Conservation (phyloP, 2,797 vertebrate species). For the Alfaro cultratus region DNA sequence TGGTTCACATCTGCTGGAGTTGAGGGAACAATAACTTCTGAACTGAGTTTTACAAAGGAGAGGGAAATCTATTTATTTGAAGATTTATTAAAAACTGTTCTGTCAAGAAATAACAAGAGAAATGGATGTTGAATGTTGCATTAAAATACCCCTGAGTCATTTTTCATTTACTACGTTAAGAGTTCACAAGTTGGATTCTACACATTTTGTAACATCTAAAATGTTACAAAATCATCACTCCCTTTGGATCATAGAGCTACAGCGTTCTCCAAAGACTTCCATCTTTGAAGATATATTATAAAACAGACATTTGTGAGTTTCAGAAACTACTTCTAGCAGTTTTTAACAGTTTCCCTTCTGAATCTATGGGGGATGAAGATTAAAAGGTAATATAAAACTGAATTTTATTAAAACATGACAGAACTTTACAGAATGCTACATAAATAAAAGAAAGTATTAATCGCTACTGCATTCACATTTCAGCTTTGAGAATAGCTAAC, state of each 20-base stretch:
- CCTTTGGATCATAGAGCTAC: no score
- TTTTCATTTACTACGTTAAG: background rate
- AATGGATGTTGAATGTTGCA: background rate
- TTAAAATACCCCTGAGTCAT: background rate
- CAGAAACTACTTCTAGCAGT: background rate
- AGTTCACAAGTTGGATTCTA: background rate
- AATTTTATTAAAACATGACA: background rate
- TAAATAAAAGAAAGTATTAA: background rate
- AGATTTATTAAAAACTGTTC: background rate
- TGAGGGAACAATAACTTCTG: background rate
- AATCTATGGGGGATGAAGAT: background rate
- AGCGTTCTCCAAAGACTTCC: background rate
- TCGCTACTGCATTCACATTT: background rate
- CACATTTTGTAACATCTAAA: background rate
- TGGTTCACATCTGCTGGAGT: background rate
- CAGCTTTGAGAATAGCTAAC: background rate
- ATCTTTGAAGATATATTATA: background rate
- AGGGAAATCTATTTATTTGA: background rate
- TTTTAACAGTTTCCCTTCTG: background rate
- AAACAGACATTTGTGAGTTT: background rate
- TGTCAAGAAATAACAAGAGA: background rate
- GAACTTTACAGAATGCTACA: background rate
- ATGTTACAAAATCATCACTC: no score
- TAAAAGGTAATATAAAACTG: background rate
- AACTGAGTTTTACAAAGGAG: conserved; percentile 1